Evolutionary conservation across 2,888 invertebrate genomes (phyloP), one percentile per base, ranked within the genome.

Genomic region (Drosophila melanocephala): DNA sequence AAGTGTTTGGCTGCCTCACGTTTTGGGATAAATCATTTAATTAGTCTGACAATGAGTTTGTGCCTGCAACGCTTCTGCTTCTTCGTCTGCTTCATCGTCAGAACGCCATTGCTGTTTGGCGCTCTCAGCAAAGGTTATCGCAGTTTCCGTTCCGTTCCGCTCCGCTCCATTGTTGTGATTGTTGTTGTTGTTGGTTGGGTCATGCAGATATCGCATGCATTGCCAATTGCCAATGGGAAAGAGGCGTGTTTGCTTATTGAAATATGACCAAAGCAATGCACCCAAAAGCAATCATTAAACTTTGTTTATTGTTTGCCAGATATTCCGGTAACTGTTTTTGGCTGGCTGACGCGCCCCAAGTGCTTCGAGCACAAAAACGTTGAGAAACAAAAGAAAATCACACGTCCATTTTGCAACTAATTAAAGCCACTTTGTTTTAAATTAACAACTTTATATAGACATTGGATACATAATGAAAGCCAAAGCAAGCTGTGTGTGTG

Each of bases 11-110:
- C 74, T 77, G 82, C 80, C 84, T 88, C 88, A 89, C 88, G 88
- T 91, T 89, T 91, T 82, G 82, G 90, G 84, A 91, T 89, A 91
- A 91, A 91, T 89, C 88, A 91, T 89, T 89, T 89, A 91, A 89
- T 89, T 89, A 89, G 88, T 78, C 86, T 75, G 87, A 79, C 88
- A 88, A 88, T 88, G 85, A 88, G 90, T 83, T 70, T 72, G 75
- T 71, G 71, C 71, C 72, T 81, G 68, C 59, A 71, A 64, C 44
- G 66, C 71, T 71, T 44, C 51, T 35, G 63, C 67, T 12, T 37
- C 58, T 12, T 62, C 56, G 16, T 57, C 42, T 42, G 28, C 52
- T 19, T 53, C 50, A 37, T 37, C 67, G 44, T 55, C 39, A 7
- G n/a, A 77, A 80, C 84, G 81, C 81, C 81, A 81, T 81, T 80